Evolutionary conservation across 2,888 invertebrate genomes (phyloP).

Genomic region (Tenthredo amoena): DNA sequence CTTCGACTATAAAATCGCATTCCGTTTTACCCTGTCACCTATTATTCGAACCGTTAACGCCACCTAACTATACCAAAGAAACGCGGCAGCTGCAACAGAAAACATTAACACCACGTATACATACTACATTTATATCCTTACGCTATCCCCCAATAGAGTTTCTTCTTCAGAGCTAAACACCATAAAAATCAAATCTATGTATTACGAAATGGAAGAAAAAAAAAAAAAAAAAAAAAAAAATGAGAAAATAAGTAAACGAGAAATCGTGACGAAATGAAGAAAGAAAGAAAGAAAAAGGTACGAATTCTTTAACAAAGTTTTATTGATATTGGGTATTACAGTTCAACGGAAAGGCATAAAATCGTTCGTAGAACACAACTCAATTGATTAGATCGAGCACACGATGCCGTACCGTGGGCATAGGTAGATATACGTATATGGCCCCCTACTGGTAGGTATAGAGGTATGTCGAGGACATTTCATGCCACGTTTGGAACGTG

Average conservation of each 20-base stretch:
- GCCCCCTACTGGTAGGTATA: neutral
- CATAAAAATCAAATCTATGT: no score
- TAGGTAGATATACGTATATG: neutral
- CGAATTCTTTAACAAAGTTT: neutral
- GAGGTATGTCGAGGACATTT: constrained; percentile 39
- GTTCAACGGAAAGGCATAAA: constrained; percentile 50
- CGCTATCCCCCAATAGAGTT: no score
- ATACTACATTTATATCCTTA: no score
- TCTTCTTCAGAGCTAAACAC: no score
- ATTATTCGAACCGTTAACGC: constrained; percentile 36
- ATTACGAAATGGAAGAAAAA: no score
- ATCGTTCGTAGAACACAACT: constrained; percentile 51
- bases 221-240: no score
- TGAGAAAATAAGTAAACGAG: no score
- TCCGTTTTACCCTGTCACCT: constrained; percentile 25
- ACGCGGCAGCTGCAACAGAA: neutral
- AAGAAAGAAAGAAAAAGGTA: neutral
- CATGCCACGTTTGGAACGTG: constrained; percentile 48
- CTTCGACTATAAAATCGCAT: constrained; percentile 33
- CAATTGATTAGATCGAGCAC: constrained; percentile 42
- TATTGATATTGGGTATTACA: constrained; percentile 24
- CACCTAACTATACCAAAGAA: neutral
- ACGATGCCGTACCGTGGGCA: neutral
- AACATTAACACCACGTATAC: neutral
- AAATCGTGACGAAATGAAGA: neutral